Conservation (phyloP, 2,113 vertebrate genomes). For the Tyrannus savana region DNA sequence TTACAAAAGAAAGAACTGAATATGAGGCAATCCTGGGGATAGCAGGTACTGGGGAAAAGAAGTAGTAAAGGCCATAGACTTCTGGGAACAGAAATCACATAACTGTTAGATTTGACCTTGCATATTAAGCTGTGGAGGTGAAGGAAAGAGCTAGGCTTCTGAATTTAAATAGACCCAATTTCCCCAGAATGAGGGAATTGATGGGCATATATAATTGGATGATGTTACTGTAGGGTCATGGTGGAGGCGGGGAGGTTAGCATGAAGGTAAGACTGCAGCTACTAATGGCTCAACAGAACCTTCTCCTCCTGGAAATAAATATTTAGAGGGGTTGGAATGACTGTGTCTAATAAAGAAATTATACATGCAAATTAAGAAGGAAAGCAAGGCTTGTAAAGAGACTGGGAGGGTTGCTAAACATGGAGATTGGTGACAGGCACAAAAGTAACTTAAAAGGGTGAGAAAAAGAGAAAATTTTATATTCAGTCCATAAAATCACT, state of each 20-base stretch:
- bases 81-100: background rate
- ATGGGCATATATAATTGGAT: slow-evolving; percentile 52
- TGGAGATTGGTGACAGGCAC: background rate
- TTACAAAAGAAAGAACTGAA: background rate
- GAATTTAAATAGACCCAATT: slow-evolving; percentile 43
- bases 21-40: background rate
- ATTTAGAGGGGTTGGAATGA: background rate
- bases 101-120: slow-evolving; percentile 23
- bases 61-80: background rate
- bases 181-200: slow-evolving; percentile 3
- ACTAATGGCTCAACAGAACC: background rate
- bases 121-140: slow-evolving; percentile 13
- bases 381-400: background rate
- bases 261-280: background rate
- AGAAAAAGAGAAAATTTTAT: background rate
- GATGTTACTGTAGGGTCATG: background rate
- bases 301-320: slow-evolving; percentile 20
- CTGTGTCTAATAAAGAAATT: background rate
- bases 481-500: background rate
- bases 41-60: background rate
- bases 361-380: background rate
- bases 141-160: slow-evolving; percentile 1
- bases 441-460: background rate
- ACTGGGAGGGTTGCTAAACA: background rate
- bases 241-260: background rate